Percentiles rank a stretch among this genome's conserved stretches.
phyloP scores from a whole-genome alignment of 1,140 invertebrate genomes.

The Hydropsyche tenuis region DNA sequence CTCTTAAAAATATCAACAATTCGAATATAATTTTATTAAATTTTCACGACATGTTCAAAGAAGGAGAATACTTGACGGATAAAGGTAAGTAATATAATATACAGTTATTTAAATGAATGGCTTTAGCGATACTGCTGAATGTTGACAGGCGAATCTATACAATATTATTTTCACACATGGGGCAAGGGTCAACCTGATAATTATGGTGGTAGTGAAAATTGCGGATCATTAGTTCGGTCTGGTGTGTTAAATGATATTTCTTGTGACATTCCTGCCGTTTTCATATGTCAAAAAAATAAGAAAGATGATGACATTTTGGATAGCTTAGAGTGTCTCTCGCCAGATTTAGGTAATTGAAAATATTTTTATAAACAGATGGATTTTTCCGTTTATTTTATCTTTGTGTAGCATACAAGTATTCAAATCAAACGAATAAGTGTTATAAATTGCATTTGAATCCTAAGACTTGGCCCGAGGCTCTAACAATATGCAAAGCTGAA shows the following conservation, averaged over 20 bases:
- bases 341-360: background rate
- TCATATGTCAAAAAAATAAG: slow-evolving; percentile 39
- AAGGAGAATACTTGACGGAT: slow-evolving; percentile 15
- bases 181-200: slow-evolving; percentile 32
- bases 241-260: slow-evolving; percentile 39
- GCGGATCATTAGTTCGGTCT: slow-evolving; percentile 31
- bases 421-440: too few species aligned
- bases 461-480: too few species aligned
- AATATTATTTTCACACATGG: slow-evolving; percentile 37
- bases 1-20: background rate
- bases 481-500: too few species aligned
- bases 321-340: background rate
- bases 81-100: slow-evolving; percentile 1
- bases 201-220: slow-evolving; percentile 31
- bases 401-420: slow-evolving; percentile 7
- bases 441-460: too few species aligned
- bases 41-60: slow-evolving; percentile 30
- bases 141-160: slow-evolving; percentile 23
- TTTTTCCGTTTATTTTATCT: too few species aligned
- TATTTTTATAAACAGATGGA: background rate
- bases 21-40: slow-evolving; percentile 2
- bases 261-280: slow-evolving; percentile 28
- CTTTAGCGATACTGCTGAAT: too few species aligned
- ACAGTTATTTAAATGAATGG: too few species aligned
- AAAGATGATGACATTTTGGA: too few species aligned